Evolutionary conservation across 2,888 invertebrate species (phyloP), one percentile per base, ranked within the genome.

Genomic region (Pyrochroa serraticornis): DNA sequence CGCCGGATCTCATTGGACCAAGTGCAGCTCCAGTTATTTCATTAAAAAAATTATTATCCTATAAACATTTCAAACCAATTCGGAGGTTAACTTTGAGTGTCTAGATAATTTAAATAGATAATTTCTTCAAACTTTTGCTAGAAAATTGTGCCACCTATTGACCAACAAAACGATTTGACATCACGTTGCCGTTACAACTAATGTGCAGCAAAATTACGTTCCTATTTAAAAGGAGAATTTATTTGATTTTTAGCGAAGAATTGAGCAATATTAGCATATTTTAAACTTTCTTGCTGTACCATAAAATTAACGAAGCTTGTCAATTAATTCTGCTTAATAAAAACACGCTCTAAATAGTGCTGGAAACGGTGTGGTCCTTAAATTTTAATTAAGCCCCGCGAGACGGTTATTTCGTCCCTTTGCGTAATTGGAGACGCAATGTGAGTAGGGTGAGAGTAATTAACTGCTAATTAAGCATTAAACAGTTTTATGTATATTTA

Each of bases 401-500:
- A 43, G 22, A 22, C 22, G 22, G 22, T 22, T 22, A 22, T 22
- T 22, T 22, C 22, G 22, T 5, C 22, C 22, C 22, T 22, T 22
- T 5, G 22, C 22, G 22, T 22, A 22, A 22, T 22, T 22, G 22
- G 22, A 22, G 22, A 22, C 22, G 22, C 22, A 22, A 22, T 22
- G 22, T 32, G 2, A 33, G 9, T 12, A 1, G 33, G 32, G 31
- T 36, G 10, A 34, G 12, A 42, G 36, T 33, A 54, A 59, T 60
- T 57, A 57, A 45, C 36, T 48, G 14, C 48, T 53, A 60, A 60
- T 60, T 60, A 60, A 39, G 34, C 45, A 47, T 60, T 60, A 44
- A 56, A 45, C 32, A 37, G 39, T 54, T 61, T 54, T 58, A 57
- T 59, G 46, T 51, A 56, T 51, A 62, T 65, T 64, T 60, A 67